Conservation (phyloP, 2,113 vertebrate genomes). For the Amphiprion percula region DNA sequence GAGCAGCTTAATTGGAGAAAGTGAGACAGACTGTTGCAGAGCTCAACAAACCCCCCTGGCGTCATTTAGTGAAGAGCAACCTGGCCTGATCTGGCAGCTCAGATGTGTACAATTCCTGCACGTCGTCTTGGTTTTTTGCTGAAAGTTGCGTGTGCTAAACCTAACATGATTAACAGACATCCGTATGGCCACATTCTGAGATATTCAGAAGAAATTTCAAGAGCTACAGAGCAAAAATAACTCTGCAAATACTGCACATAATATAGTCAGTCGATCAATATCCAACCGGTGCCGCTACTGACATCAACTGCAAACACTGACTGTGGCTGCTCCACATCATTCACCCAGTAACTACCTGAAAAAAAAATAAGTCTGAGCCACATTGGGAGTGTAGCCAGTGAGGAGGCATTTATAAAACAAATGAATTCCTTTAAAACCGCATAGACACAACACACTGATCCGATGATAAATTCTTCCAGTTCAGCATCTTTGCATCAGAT, state of each 20-base stretch:
- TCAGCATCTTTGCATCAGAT: constrained; percentile 48
- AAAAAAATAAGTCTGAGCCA: constrained; percentile 4
- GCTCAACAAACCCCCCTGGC: constrained; percentile 37
- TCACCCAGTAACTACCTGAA: constrained; percentile 21
- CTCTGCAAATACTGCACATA: background rate
- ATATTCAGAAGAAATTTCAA: background rate
- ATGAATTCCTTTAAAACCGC: constrained; percentile 29
- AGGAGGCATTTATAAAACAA: constrained; percentile 34
- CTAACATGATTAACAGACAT: background rate
- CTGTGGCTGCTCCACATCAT: constrained; percentile 9
- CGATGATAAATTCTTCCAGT: constrained; percentile 20
- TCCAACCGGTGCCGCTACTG: background rate
- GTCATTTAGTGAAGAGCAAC: constrained; percentile 62
- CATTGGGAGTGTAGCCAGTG: constrained; percentile 46
- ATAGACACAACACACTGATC: constrained; percentile 9
- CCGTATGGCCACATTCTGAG: background rate
- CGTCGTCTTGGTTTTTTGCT: background rate
- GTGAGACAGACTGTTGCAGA: constrained; percentile 60
- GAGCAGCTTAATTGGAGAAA: constrained; percentile 75
- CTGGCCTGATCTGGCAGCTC: constrained; percentile 34
- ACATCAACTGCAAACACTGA: constrained; percentile 17
- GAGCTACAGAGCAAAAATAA: background rate
- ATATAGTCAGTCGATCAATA: background rate
- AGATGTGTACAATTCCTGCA: constrained; percentile 27
- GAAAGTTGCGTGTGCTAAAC: background rate